Evolutionary conservation across 1,140 invertebrate genomes (phyloP).

Genomic region (Spodoptera frugiperda): DNA sequence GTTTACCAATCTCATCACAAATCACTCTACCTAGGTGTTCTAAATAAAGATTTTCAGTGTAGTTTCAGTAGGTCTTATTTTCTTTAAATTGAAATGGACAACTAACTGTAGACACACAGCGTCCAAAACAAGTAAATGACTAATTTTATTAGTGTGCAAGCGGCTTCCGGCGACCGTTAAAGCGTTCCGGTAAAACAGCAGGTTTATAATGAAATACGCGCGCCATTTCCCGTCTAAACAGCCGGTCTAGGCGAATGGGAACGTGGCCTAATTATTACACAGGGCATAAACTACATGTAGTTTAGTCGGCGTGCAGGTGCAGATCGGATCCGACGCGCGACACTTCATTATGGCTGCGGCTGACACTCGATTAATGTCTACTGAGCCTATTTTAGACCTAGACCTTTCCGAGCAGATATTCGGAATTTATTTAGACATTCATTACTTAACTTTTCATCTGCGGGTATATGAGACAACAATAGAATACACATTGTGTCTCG

Average conservation of each 20-base stretch:
- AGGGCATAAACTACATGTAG: conserved; percentile 17
- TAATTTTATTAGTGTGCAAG: conserved; percentile 9
- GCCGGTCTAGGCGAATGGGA: conserved; percentile 5
- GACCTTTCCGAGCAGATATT: too few species aligned
- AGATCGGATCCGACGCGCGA: not conserved
- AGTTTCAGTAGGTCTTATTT: too few species aligned
- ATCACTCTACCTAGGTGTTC: too few species aligned
- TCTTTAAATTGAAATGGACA: too few species aligned
- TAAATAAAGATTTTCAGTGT: too few species aligned
- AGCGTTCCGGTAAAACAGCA: conserved; percentile 17
- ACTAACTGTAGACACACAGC: conserved; percentile 3
- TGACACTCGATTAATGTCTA: conserved; percentile 8
- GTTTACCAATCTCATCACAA: too few species aligned
- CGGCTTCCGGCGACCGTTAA: conserved; percentile 26
- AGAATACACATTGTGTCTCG: too few species aligned
- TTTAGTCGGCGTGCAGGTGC: conserved; percentile 9
- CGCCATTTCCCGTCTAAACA: conserved; percentile 8
- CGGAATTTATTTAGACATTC: too few species aligned
- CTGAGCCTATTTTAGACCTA: not conserved
- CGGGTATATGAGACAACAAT: too few species aligned
- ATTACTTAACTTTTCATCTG: too few species aligned
- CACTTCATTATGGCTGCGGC: not conserved
- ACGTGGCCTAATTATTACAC: conserved; percentile 32
- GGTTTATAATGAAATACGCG: conserved; percentile 4
- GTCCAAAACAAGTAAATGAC: conserved; percentile 20